Evolutionary conservation across 2,113 vertebrate genomes (phyloP).

Genomic region (Atrichornis clamosus): DNA sequence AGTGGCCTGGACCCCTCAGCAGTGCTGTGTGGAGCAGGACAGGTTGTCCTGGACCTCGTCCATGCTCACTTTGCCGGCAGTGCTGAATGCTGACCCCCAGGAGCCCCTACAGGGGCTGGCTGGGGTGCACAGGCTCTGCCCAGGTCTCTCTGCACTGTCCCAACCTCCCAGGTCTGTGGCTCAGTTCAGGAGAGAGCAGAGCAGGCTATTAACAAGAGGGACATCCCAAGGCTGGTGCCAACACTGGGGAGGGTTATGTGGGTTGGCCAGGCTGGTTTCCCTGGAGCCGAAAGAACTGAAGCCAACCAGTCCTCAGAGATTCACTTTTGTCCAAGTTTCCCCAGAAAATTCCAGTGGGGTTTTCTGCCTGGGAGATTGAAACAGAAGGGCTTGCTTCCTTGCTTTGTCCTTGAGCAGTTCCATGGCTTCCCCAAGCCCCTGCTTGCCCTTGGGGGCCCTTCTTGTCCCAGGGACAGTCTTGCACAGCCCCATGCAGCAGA

Average conservation of each 20-base stretch:
- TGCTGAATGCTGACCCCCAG: not conserved
- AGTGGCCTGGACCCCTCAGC: not conserved
- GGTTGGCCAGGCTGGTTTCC: not conserved
- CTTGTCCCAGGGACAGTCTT: not conserved
- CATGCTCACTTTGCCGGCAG: not conserved
- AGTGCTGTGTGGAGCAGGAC: not conserved
- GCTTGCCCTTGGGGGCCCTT: too few relatives aligned
- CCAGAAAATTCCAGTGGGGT: not conserved
- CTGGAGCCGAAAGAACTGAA: not conserved
- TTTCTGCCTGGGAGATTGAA: not conserved
- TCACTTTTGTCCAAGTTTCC: not conserved
- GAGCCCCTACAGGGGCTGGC: not conserved
- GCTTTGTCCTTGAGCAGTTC: not conserved
- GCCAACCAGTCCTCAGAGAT: not conserved
- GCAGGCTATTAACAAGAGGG: not conserved
- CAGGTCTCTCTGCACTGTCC: accelerated
- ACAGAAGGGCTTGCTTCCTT: not conserved
- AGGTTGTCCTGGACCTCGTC: not conserved
- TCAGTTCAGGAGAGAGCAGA: not conserved
- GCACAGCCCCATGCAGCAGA: accelerated
- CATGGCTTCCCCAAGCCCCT: not conserved
- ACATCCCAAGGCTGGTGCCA: not conserved
- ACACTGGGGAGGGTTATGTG: not conserved
- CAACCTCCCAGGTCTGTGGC: not conserved
- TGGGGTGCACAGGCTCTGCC: accelerated